phyloP scores from a whole-genome alignment of 2,113 vertebrate genomes.

The Oreochromis spilurus region DNA sequence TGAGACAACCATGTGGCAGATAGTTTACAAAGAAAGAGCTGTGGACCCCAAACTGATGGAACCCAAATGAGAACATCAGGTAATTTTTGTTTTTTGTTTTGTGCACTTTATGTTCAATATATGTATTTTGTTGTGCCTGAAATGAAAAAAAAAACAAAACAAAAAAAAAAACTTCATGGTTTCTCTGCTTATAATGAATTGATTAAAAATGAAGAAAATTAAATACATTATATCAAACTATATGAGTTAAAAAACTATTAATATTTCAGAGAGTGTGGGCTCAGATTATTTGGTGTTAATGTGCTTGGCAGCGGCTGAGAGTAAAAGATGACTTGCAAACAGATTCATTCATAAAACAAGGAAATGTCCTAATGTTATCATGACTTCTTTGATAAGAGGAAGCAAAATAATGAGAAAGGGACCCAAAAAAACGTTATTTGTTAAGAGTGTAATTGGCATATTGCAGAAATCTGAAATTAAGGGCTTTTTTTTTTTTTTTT shows the following conservation, averaged over 20 bases:
- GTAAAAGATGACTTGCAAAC: background rate
- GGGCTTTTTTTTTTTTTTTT: accelerated
- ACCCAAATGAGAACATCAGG: background rate
- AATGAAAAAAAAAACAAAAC: too few relatives aligned
- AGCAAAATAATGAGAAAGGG: background rate
- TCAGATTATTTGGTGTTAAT: background rate
- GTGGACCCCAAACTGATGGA: background rate
- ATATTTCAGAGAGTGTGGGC: background rate
- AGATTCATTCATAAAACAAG: background rate
- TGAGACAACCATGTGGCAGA: background rate
- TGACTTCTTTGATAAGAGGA: background rate
- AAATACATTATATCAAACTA: background rate
- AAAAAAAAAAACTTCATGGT: background rate
- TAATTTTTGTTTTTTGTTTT: too few relatives aligned
- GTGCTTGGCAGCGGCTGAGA: background rate
- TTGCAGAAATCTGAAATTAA: background rate
- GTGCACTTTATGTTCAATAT: too few relatives aligned
- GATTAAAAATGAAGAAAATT: background rate
- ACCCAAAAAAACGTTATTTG: background rate
- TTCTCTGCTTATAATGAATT: background rate
- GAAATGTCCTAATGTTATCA: background rate
- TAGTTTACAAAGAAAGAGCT: constrained; percentile 7
- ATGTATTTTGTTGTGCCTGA: too few relatives aligned
- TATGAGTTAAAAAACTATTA: background rate
- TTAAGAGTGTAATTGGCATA: background rate